A percentile compares a stretch with the other conserved stretches of the same genome.
These are phyloP conservation scores for Melanotaenia nigrans DNA, from an alignment of 2,797 vertebrate genomes.

Conservation along the genomic window DNA sequence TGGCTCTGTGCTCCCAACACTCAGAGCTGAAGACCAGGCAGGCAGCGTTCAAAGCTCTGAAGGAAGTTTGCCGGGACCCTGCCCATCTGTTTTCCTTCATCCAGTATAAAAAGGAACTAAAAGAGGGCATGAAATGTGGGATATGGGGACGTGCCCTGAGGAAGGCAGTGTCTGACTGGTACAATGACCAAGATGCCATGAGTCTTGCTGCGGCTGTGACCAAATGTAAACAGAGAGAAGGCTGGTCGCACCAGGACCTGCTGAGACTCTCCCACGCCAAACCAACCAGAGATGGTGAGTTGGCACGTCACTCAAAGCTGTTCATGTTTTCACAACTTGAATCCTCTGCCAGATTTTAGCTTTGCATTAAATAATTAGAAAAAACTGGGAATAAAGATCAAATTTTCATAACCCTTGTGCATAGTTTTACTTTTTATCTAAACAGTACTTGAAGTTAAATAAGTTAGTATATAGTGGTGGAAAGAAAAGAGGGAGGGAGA, in stretches of 20 bases:
- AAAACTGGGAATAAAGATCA: too few species aligned
- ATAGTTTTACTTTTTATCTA: too few species aligned
- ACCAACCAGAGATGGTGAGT: slow-evolving; percentile 90
- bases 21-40: slow-evolving; percentile 89
- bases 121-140: slow-evolving; percentile 91
- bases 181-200: slow-evolving; percentile 90
- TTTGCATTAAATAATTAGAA: too few species aligned
- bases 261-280: slow-evolving; percentile 93
- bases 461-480: too few species aligned
- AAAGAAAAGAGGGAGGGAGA: too few species aligned
- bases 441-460: too few species aligned
- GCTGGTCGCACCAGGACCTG: slow-evolving; percentile 96
- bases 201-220: slow-evolving; percentile 89
- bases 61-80: slow-evolving; percentile 88
- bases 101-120: slow-evolving; percentile 94
- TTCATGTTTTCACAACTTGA: too few species aligned
- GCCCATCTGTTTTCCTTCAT: slow-evolving; percentile 92
- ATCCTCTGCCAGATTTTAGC: too few species aligned
- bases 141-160: slow-evolving; percentile 96
- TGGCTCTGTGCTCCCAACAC: slow-evolving; percentile 93
- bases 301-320: background rate
- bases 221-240: slow-evolving; percentile 91
- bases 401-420: too few species aligned
- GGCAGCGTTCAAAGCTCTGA: slow-evolving; percentile 88
- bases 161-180: slow-evolving; percentile 94